Evolutionary conservation across 2,888 invertebrate species (phyloP), one percentile per base, ranked within the genome.

Genomic region (Drosophila testacea): DNA sequence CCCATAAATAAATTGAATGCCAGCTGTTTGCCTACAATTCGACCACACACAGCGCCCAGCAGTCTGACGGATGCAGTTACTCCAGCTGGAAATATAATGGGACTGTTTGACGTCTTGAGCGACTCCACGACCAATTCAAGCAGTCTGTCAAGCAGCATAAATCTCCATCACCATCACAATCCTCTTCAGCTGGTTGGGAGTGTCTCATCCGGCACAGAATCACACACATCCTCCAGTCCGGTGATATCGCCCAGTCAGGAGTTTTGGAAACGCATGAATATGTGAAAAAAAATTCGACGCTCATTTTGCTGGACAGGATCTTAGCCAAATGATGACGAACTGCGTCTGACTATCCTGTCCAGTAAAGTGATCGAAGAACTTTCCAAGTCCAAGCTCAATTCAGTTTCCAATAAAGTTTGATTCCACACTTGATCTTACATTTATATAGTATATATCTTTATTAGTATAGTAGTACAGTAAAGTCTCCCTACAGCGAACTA

Each of bases 31-130:
- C 7, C 54, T 6, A 7, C 52, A 1, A 4, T 4, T 16, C 71
- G 88, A 0, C 85, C 83, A 1, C 83, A 88, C 30, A 88, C 83
- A 1, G 83, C 83, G 10, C 83, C 88, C 55, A 71, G 56, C 47
- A 66, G 47, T 1, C 50, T 38, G 10, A 36, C 59, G 0, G 65
- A 57, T 34, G 22, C 60, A 16, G 13, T 51, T 7, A 9, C 32
- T 10, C 50, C 60, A 28, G 11, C 39, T 9, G 2, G 5, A 27
- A 54, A 46, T 34, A 16, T 54, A 4, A 34, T 65, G 10, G 60
- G 39, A 0, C 34, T 61, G 16, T 22, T 74, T 22, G 69, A 69
- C 16, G 64, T 50, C 1, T 36, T 76, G 0, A 62, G 65, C 22
- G 74, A 62, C 16, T 57, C 59, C 2, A 69, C 61, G 10, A 32